Evolutionary conservation across 2,797 vertebrate genomes (phyloP).

Genomic region (Falco peregrinus): DNA sequence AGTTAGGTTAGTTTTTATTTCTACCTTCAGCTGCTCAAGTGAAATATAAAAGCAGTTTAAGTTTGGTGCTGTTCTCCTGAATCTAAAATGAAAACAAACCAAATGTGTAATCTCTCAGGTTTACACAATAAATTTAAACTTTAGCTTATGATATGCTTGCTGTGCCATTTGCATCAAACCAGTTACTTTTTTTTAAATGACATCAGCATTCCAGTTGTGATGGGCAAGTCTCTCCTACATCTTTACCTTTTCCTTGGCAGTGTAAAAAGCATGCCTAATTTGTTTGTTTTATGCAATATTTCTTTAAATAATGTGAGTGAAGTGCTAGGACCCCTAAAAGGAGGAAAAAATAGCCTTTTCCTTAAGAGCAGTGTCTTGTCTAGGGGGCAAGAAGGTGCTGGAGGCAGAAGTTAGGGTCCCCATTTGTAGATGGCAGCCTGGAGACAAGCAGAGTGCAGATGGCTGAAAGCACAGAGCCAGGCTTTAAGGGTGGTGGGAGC

Average conservation of each 20-base stretch:
- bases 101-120: background rate
- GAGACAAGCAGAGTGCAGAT: background rate
- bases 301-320: background rate
- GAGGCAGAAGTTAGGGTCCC: background rate
- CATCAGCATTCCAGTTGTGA: background rate
- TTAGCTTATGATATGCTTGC: background rate
- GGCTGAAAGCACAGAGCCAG: background rate
- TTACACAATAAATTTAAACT: background rate
- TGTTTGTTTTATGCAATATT: background rate
- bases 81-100: background rate
- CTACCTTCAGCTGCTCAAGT: background rate
- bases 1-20: conserved; percentile 6
- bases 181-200: background rate
- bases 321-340: background rate
- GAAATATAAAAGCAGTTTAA: conserved; percentile 10
- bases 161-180: background rate
- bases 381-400: background rate
- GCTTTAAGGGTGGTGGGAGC: background rate
- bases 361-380: background rate
- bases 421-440: background rate
- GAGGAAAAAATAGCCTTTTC: background rate
- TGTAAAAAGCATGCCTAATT: background rate
- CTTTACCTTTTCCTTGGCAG: background rate
- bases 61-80: background rate
- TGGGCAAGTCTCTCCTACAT: background rate